These are phyloP conservation scores for Ptilonorhynchus violaceus DNA, from an alignment of 2,113 vertebrate species.

Conservation along the genomic window DNA sequence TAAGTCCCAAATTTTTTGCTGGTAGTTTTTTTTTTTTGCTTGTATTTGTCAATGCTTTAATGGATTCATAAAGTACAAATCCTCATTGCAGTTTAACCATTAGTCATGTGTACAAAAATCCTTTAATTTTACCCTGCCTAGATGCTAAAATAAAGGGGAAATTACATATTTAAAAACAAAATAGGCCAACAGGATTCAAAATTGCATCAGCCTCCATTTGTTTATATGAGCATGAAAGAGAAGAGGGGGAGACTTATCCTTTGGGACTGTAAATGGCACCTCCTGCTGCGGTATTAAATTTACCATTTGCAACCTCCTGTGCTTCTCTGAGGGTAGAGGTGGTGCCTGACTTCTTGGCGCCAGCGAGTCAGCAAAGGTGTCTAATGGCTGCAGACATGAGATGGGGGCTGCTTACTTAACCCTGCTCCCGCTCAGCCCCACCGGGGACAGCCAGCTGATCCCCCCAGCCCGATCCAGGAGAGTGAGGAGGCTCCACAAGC, in stretches of 20 bases:
- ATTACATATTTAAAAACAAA: slow-evolving; percentile 51
- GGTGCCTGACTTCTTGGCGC: slow-evolving; percentile 65
- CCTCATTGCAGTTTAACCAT: slow-evolving; percentile 15
- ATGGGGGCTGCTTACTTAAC: slow-evolving; percentile 24
- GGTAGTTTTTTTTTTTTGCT: neutral
- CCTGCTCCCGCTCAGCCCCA: slow-evolving; percentile 19
- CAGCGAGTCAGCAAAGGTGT: slow-evolving; percentile 54
- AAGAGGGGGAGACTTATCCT: slow-evolving; percentile 58
- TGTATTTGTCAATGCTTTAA: neutral
- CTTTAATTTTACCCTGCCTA: slow-evolving; percentile 30
- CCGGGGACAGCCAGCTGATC: slow-evolving; percentile 6
- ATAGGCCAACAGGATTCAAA: slow-evolving; percentile 35
- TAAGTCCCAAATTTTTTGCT: neutral
- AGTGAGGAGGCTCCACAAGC: slow-evolving; percentile 66
- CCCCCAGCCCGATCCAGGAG: slow-evolving; percentile 29
- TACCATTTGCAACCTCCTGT: slow-evolving; percentile 62
- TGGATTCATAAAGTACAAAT: slow-evolving; percentile 1
- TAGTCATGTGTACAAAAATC: neutral
- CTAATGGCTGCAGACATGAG: slow-evolving; percentile 22
- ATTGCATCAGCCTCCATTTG: slow-evolving; percentile 69
- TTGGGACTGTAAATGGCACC: slow-evolving; percentile 46
- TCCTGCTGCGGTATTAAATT: slow-evolving; percentile 69
- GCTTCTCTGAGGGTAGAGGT: slow-evolving; percentile 27
- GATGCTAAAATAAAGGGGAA: slow-evolving; percentile 24
- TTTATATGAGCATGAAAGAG: slow-evolving; percentile 64